Percentiles rank a stretch among this genome's conserved stretches.
Conservation (phyloP, 2,797 vertebrate species). For the Buphagus erythrorhynchus region DNA sequence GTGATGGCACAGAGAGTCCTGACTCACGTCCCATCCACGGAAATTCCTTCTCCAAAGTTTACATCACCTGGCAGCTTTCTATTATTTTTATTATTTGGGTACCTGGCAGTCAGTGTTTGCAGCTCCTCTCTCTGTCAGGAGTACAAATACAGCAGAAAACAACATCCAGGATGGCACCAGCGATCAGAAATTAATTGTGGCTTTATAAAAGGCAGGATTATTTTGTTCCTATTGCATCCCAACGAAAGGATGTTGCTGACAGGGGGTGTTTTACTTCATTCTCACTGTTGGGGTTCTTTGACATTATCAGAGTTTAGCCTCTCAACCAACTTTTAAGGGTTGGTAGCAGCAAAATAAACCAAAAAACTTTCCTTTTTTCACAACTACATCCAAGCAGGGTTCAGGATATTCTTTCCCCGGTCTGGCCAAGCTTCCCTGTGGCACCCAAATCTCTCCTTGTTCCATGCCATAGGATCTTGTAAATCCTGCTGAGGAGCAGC, state of each 20-base stretch:
- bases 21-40: neutral
- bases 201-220: neutral
- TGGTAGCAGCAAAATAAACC: neutral
- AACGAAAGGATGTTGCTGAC: neutral
- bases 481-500: neutral
- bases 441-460: neutral
- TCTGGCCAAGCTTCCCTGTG: neutral
- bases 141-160: neutral
- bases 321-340: neutral
- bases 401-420: neutral
- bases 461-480: neutral
- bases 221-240: neutral
- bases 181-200: neutral
- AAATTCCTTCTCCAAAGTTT: slow-evolving; percentile 7
- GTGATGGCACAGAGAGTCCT: neutral
- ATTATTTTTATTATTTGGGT: neutral
- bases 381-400: neutral
- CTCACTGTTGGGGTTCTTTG: fast-evolving
- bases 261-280: neutral
- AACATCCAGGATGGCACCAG: neutral
- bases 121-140: neutral
- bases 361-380: neutral
- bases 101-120: neutral
- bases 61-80: neutral
- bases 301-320: neutral